These are phyloP conservation scores for Zoanthus sansibaricus DNA, from an alignment of 92 coral and sea anemone genomes.

Conservation along the genomic window DNA sequence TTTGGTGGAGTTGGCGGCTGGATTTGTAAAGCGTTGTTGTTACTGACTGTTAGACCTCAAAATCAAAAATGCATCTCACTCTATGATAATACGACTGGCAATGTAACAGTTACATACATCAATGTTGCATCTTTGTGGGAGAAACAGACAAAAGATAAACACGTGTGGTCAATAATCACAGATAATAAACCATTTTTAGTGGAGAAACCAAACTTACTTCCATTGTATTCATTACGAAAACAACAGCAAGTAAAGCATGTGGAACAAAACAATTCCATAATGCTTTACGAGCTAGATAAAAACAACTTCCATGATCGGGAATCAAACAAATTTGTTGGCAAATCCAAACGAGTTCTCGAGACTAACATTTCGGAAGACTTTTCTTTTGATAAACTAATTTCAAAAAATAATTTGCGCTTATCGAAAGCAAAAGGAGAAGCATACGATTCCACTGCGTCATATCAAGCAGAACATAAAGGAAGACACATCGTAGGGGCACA, in stretches of 20 bases:
- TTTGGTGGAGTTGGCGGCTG: slow-evolving; percentile 64
- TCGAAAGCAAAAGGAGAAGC: neutral
- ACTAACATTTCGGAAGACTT: neutral
- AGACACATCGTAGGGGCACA: neutral
- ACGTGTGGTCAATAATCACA: slow-evolving; percentile 4
- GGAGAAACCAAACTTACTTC: neutral
- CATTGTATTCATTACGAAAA: neutral
- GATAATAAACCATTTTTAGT: neutral
- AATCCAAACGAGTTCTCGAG: neutral
- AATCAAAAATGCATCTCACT: slow-evolving; percentile 65
- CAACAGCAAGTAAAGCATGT: neutral
- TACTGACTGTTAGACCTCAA: slow-evolving; percentile 70
- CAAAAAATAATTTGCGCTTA: neutral
- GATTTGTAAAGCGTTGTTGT: slow-evolving; percentile 62
- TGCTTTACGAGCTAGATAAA: neutral
- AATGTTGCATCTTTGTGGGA: slow-evolving; percentile 32
- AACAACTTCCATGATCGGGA: neutral
- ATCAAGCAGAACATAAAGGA: neutral
- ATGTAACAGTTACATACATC: slow-evolving; percentile 23
- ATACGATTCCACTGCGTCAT: neutral
- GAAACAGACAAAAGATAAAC: slow-evolving; percentile 15
- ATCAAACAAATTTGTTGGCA: neutral
- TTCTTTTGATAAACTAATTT: neutral
- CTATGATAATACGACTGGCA: slow-evolving; percentile 59
- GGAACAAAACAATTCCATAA: neutral